A percentile compares a stretch with the other conserved stretches of the same genome.
phyloP scores from a whole-genome alignment of 2,113 vertebrate genomes.

The Albula goreensis region DNA sequence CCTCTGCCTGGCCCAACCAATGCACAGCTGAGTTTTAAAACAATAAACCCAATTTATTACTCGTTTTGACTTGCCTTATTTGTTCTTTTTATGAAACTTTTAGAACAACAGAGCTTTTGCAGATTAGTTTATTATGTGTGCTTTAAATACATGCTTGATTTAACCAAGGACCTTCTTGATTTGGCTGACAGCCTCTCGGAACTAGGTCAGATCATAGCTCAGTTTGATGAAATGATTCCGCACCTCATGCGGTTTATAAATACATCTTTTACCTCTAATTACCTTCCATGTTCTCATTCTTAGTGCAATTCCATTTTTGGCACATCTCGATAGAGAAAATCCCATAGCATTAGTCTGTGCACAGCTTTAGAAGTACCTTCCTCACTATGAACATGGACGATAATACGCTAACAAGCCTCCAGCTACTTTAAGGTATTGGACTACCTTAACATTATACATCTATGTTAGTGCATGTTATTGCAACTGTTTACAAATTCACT shows the following conservation, averaged over 20 bases:
- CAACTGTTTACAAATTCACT: neutral
- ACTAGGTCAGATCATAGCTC: neutral
- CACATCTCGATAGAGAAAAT: neutral
- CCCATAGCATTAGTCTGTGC: neutral
- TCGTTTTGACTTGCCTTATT: no score
- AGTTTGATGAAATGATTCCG: neutral
- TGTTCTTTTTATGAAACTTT: no score
- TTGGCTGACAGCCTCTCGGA: neutral
- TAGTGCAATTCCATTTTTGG: neutral
- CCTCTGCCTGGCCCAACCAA: no score
- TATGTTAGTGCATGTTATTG: neutral
- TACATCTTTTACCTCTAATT: neutral
- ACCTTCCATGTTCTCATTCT: neutral
- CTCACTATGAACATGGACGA: neutral
- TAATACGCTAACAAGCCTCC: neutral
- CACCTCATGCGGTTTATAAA: neutral
- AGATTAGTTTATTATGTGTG: neutral
- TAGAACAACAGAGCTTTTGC: no score
- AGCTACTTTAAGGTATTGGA: neutral
- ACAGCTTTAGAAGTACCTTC: neutral
- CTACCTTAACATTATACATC: neutral
- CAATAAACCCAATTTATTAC: no score
- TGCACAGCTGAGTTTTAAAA: no score
- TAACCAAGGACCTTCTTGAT: neutral
- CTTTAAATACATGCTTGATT: neutral